Evolutionary conservation across 2,888 invertebrate species (phyloP).

Genomic region (Agrotis puta): DNA sequence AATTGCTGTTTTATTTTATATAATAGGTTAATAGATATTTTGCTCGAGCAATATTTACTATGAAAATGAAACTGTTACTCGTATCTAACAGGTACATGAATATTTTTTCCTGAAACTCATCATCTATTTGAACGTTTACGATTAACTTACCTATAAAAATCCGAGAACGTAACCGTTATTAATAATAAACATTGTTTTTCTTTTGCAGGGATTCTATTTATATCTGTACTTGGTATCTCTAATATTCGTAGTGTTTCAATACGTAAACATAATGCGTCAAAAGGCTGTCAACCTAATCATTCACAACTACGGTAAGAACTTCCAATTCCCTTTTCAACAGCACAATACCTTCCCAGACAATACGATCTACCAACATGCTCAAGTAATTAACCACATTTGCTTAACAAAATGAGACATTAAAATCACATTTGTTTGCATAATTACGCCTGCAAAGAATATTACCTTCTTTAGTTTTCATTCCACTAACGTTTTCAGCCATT

Average conservation of each 20-base stretch:
- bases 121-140: not conserved
- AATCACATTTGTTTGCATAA: slow-evolving; percentile 91
- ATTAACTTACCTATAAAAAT: not conserved
- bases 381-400: slow-evolving; percentile 88
- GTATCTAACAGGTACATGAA: not conserved
- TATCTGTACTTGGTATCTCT: slow-evolving; percentile 95
- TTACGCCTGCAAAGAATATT: slow-evolving; percentile 85
- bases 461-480: slow-evolving; percentile 86
- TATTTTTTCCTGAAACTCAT: not conserved
- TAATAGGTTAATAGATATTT: too few species aligned
- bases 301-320: slow-evolving; percentile 85
- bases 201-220: slow-evolving; percentile 94
- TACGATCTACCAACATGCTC: slow-evolving; percentile 65
- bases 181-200: slow-evolving; percentile 15
- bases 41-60: not conserved
- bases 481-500: slow-evolving; percentile 82
- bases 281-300: slow-evolving; percentile 92
- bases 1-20: too few species aligned
- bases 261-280: slow-evolving; percentile 92
- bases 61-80: not conserved
- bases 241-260: slow-evolving; percentile 94
- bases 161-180: not conserved
- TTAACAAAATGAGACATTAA: slow-evolving; percentile 90
- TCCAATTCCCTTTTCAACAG: slow-evolving; percentile 55
- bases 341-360: slow-evolving; percentile 64